These are phyloP conservation scores for Falco concolor DNA, from an alignment of 2,797 vertebrate species.

Conservation along the genomic window DNA sequence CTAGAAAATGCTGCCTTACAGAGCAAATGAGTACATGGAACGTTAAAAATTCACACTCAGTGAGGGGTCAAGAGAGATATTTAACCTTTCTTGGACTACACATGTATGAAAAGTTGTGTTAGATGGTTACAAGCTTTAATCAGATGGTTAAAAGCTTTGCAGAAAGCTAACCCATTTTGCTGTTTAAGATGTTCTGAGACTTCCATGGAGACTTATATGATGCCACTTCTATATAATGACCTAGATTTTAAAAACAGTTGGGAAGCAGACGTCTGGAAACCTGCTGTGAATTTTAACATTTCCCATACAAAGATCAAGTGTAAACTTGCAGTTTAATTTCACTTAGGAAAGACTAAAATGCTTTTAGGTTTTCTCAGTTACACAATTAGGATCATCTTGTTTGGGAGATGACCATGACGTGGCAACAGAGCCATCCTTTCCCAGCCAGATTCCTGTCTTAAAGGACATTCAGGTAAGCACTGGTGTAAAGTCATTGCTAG, in stretches of 20 bases:
- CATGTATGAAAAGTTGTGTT: neutral
- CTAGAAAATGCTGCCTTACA: neutral
- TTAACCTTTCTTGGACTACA: neutral
- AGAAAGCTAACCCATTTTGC: conserved; percentile 8
- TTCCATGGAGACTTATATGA: neutral
- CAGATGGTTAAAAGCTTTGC: neutral
- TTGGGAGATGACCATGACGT: neutral
- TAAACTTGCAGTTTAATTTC: neutral
- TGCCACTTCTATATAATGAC: conserved; percentile 48
- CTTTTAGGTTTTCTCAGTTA: neutral
- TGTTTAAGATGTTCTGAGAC: conserved; percentile 4
- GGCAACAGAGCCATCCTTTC: neutral
- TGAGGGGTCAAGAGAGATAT: neutral
- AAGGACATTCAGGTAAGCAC: neutral
- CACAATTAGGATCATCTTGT: neutral
- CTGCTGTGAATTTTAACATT: conserved; percentile 23
- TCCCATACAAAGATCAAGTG: neutral
- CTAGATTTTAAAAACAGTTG: conserved; percentile 48
- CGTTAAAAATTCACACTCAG: neutral
- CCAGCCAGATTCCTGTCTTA: neutral
- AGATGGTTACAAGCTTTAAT: neutral
- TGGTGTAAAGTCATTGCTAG: neutral
- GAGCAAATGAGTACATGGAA: neutral
- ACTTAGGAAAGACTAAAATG: neutral
- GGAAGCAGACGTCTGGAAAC: conserved; percentile 40